Percentiles rank a stretch among this genome's conserved stretches.
These are phyloP conservation scores for Mesopsocus fuscifrons DNA, from an alignment of 2,888 invertebrate species.

Conservation along the genomic window DNA sequence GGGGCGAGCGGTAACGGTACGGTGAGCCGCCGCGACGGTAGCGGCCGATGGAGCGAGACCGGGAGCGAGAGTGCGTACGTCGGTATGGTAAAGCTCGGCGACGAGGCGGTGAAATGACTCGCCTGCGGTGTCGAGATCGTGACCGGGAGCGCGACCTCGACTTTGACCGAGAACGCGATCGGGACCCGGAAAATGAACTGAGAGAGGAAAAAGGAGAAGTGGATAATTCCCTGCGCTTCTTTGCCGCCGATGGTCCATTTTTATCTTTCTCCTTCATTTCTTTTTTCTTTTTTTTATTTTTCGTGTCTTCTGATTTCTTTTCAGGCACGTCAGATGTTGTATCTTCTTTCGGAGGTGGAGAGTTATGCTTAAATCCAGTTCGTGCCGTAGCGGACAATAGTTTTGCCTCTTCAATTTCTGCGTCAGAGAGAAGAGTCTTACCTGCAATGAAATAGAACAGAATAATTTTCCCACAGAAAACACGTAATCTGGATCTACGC, in stretches of 20 bases:
- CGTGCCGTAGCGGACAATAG: background rate
- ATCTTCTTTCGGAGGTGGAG: too few species aligned
- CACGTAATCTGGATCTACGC: too few species aligned
- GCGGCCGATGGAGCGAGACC: conserved; percentile 12
- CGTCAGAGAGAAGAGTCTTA: background rate
- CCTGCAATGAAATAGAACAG: background rate
- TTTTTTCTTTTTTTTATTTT: too few species aligned
- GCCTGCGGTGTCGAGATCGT: conserved; percentile 19
- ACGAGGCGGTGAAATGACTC: conserved; percentile 8
- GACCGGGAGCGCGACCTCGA: conserved; percentile 18
- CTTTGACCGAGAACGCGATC: conserved; percentile 9
- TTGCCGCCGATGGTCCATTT: too few species aligned
- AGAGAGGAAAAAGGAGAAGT: background rate
- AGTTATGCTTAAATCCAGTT: too few species aligned
- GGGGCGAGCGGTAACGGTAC: background rate
- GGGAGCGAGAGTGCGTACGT: conserved; percentile 12
- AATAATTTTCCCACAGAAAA: too few species aligned
- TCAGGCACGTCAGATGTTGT: too few species aligned
- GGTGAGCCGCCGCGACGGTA: conserved; percentile 9
- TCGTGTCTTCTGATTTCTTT: too few species aligned
- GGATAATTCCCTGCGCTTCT: too few species aligned
- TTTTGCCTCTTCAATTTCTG: background rate
- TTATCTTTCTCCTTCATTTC: too few species aligned
- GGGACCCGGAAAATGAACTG: background rate
- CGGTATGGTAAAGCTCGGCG: conserved; percentile 3